Evolutionary conservation across 2,888 invertebrate species (phyloP).

Genomic region (Nematopogon swammerdamellus): DNA sequence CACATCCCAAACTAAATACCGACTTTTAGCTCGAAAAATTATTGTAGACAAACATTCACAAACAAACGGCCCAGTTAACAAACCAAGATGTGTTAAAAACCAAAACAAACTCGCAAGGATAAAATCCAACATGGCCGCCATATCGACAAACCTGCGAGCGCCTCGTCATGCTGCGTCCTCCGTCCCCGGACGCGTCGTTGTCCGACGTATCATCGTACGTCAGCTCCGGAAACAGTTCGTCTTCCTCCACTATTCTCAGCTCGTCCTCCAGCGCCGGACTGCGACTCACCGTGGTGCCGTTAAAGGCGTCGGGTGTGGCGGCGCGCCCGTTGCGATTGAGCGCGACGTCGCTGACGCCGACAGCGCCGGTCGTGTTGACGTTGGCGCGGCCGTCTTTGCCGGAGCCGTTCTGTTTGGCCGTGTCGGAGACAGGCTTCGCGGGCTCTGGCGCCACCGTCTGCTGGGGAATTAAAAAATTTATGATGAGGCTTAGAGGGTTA

Average conservation of each 20-base stretch:
- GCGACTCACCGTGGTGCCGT: slow-evolving; percentile 29
- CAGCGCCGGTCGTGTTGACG: slow-evolving; percentile 16
- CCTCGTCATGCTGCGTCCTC: slow-evolving; percentile 33
- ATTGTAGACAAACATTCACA: too few species aligned
- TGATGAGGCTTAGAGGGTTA: background rate
- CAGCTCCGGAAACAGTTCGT: slow-evolving; percentile 47
- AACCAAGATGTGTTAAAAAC: background rate
- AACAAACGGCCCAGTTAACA: background rate
- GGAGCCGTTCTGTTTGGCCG: slow-evolving; percentile 25
- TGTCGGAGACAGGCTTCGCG: slow-evolving; percentile 17
- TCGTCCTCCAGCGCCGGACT: slow-evolving; percentile 25
- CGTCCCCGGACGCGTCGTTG: slow-evolving; percentile 28
- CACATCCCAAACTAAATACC: too few species aligned
- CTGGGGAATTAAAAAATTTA: background rate
- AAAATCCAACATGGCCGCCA: background rate
- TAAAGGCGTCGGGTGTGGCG: slow-evolving; percentile 9
- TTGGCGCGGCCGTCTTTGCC: slow-evolving; percentile 23
- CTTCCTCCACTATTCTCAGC: slow-evolving; percentile 18
- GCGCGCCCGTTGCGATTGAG: slow-evolving; percentile 18
- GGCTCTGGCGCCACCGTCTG: slow-evolving; percentile 16
- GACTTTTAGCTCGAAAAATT: too few species aligned
- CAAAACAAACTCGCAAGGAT: too few species aligned
- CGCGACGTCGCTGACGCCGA: slow-evolving; percentile 15
- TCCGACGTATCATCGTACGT: slow-evolving; percentile 43
- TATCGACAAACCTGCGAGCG: slow-evolving; percentile 33